Percentiles rank a stretch among this genome's conserved stretches.
phyloP scores from a whole-genome alignment of 2,888 invertebrate genomes.

The Pyrocoelia pectoralis region DNA sequence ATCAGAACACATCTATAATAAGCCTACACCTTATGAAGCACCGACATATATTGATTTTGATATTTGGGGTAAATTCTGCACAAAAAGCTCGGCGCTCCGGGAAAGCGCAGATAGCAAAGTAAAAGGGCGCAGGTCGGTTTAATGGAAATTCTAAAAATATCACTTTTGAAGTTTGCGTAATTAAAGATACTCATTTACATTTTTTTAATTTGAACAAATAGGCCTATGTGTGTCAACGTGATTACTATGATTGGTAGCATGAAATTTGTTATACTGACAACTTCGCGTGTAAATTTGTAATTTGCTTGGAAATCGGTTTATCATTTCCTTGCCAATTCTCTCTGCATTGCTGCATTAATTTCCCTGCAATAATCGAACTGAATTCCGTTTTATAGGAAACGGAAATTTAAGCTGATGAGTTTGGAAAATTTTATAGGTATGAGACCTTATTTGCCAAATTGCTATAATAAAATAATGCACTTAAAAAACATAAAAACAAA shows the following conservation, averaged over 20 bases:
- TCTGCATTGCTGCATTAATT: conserved; percentile 6
- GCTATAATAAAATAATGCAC: too few relatives aligned
- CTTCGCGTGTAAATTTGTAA: not conserved
- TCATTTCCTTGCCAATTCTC: conserved; percentile 8
- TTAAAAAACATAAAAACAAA: too few relatives aligned
- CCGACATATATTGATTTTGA: conserved; percentile 54
- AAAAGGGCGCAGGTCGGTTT: conserved; percentile 31
- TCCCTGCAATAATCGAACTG: not conserved
- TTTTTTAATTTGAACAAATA: not conserved
- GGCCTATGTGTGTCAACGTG: not conserved
- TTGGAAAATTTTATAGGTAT: too few relatives aligned
- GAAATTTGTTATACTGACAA: not conserved
- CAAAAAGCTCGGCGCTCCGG: conserved; percentile 33
- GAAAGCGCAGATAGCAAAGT: conserved; percentile 29
- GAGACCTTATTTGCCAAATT: too few relatives aligned
- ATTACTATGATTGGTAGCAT: not conserved
- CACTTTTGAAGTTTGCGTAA: not conserved
- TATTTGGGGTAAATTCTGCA: conserved; percentile 49
- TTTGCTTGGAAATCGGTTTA: not conserved
- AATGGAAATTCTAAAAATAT: conserved; percentile 23
- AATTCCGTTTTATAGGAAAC: too few relatives aligned
- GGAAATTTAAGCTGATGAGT: too few relatives aligned
- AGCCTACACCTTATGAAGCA: conserved; percentile 47
- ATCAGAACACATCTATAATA: conserved; percentile 29
- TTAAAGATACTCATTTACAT: not conserved